Conservation (phyloP, 2,113 vertebrate species). For the Otolemur garnettii region DNA sequence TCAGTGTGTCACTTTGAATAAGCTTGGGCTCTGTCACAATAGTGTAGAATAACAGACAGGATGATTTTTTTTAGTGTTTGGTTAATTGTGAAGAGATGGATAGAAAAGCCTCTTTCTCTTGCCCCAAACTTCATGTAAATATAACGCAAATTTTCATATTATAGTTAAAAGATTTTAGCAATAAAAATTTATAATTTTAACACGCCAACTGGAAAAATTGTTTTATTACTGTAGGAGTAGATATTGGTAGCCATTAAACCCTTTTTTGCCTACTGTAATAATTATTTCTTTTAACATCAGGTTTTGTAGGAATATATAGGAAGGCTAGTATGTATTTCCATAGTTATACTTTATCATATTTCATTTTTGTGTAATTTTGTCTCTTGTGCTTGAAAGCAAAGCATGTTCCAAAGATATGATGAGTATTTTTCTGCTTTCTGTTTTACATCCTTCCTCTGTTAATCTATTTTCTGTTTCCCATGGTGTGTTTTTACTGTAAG, state of each 20-base stretch:
- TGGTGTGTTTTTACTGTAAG: not conserved
- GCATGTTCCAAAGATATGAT: not conserved
- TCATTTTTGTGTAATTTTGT: constrained; percentile 15
- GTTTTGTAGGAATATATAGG: not conserved
- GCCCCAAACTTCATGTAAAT: not conserved
- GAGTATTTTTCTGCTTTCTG: not conserved
- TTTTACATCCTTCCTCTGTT: constrained; percentile 10
- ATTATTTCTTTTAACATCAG: not conserved
- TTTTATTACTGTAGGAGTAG: not conserved
- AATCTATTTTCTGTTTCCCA: not conserved
- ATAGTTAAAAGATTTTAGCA: not conserved
- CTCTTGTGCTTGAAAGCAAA: constrained; percentile 43
- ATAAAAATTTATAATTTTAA: not conserved
- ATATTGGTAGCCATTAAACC: not conserved
- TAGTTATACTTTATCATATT: not conserved
- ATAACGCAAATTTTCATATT: not conserved
- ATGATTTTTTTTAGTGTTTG: not conserved
- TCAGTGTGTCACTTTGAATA: not conserved
- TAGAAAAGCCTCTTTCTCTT: not conserved
- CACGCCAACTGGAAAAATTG: not conserved
- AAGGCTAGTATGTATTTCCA: not conserved
- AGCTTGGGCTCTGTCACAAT: not conserved
- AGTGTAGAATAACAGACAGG: not conserved
- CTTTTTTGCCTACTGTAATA: not conserved
- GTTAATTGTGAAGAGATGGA: not conserved